Evolutionary conservation across 2,113 vertebrate genomes (phyloP), one percentile per base, ranked within the genome.

Genomic region (Paradoxurus hermaphroditus): DNA sequence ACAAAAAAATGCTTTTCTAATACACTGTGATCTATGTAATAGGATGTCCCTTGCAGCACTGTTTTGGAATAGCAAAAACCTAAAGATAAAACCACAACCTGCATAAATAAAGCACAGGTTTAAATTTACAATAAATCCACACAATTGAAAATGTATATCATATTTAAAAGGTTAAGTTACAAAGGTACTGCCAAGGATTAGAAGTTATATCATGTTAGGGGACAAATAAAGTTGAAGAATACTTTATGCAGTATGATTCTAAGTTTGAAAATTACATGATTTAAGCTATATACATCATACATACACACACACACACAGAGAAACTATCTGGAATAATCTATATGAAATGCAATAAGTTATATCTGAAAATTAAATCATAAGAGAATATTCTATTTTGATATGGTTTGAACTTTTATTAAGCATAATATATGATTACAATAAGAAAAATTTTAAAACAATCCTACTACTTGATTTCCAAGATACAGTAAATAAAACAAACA

Each of bases 91-190:
- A 73, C 1, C 27, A 63, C 67, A 94, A 79, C 68, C 15, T 83
- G 27, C 31, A 86, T 63, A 84, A 92, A 67, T 5, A 92, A 44
- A 73, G 21, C 7, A 90, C 21, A 87, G 14, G 49, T 41, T 91
- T 79, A 89, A 92, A 75, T 77, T 92, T 78, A 77, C 34, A 51
- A 51, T 36, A 93, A 95, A 67, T 89, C 7, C 62, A 91, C 7
- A 93, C 19, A 77, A 73, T 51, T 44, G n/a, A 14, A 93, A 95
- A 90, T 68, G 2, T 79, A 18, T 31, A 87, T 1, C 44, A 5
- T 41, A 92, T 73, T 96, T 94, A 77, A 95, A 85, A 83, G 23
- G 68, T 85, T 77, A 27, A 95, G 21, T 62, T 90, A 95, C 25
- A 84, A 67, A 78, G 19, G 44, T 44, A 86, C 46, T 79, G 51